Conservation (phyloP, 2,888 invertebrate genomes). For the Dimorphilus gyrociliatus region DNA sequence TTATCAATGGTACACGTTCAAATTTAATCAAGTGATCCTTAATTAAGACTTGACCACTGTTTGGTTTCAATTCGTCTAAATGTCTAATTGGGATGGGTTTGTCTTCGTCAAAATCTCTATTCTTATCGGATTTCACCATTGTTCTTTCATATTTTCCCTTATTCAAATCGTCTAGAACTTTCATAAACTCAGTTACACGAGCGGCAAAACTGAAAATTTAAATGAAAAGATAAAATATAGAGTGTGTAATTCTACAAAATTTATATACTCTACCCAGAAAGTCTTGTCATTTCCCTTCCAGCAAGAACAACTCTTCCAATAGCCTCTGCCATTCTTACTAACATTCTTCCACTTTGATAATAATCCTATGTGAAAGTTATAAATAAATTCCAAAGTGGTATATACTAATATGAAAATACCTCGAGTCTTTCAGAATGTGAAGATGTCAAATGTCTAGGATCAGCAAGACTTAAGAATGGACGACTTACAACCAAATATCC, state of each 20-base stretch:
- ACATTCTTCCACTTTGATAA: constrained; percentile 89
- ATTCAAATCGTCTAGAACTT: constrained; percentile 54
- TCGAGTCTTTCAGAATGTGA: constrained; percentile 62
- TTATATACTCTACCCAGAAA: constrained; percentile 52
- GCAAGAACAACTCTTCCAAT: constrained; percentile 86
- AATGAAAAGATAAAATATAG: constrained; percentile 2
- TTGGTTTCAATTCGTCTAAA: constrained; percentile 43
- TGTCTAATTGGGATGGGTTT: too few relatives aligned
- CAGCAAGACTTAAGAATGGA: constrained; percentile 67
- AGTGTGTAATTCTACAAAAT: background rate
- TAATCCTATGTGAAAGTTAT: constrained; percentile 49
- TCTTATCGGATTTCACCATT: too few relatives aligned
- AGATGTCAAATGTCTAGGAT: constrained; percentile 47
- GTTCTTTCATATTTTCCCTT: constrained; percentile 51
- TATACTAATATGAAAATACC: constrained; percentile 37
- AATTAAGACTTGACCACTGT: constrained; percentile 25
- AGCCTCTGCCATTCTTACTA: constrained; percentile 88
- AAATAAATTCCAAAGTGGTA: background rate
- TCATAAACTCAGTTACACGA: constrained; percentile 69
- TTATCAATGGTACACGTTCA: constrained; percentile 79
- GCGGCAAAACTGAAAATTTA: constrained; percentile 54
- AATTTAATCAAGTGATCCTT: constrained; percentile 50
- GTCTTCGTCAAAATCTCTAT: constrained; percentile 1
- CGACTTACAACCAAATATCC: constrained; percentile 87
- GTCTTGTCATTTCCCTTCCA: constrained; percentile 76